Conservation (phyloP, 2,113 vertebrate genomes). For the Grallaria varia region DNA sequence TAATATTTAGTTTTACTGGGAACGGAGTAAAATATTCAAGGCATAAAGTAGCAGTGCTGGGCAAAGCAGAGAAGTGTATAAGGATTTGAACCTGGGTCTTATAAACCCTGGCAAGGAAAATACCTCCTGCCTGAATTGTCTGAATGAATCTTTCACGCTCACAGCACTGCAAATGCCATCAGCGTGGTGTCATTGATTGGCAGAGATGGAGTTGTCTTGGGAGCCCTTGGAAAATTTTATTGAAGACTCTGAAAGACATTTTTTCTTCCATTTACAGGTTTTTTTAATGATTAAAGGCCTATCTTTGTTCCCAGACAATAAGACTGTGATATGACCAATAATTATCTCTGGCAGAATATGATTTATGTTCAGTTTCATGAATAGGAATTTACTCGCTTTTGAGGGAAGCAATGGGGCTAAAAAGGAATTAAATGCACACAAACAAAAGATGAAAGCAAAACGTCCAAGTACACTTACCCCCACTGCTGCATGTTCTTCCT, state of each 20-base stretch:
- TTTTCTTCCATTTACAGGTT: background rate
- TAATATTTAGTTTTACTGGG: background rate
- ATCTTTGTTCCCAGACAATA: background rate
- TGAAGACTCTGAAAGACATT: background rate
- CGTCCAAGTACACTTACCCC: slow-evolving; percentile 22
- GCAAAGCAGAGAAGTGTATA: background rate
- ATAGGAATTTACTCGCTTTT: background rate
- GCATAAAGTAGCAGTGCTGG: background rate
- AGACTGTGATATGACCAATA: background rate
- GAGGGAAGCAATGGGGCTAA: background rate
- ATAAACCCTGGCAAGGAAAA: background rate
- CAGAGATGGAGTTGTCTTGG: background rate
- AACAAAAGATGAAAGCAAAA: background rate
- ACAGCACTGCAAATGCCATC: background rate
- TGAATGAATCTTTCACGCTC: background rate
- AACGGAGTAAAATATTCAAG: background rate
- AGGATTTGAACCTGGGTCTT: background rate
- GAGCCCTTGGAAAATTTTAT: background rate
- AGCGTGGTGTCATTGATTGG: background rate
- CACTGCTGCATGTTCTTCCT: slow-evolving; percentile 32
- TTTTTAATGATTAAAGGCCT: background rate
- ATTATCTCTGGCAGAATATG: background rate
- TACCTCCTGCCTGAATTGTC: background rate
- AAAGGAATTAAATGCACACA: background rate
- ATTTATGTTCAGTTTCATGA: background rate